Conservation (phyloP, 2,797 vertebrate species). For the Malurus splendens region DNA sequence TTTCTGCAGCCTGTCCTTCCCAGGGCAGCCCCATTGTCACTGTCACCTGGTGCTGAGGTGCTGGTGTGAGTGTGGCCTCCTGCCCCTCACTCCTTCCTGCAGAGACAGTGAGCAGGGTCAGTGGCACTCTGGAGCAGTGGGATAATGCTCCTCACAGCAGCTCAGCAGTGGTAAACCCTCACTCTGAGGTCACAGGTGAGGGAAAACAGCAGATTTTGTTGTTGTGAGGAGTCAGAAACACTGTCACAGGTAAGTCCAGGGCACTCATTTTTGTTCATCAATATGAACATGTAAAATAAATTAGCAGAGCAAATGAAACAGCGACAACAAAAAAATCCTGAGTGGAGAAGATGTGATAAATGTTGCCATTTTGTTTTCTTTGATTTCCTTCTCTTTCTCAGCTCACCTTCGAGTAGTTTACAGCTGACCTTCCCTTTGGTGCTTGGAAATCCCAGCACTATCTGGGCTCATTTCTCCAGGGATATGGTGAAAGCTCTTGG, state of each 20-base stretch:
- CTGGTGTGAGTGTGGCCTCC: not conserved
- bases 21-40: not conserved
- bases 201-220: not conserved
- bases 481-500: not conserved
- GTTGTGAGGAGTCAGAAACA: not conserved
- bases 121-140: rapidly evolving
- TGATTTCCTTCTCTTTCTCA: not conserved
- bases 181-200: not conserved
- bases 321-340: not conserved
- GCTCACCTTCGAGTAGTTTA: not conserved
- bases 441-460: not conserved
- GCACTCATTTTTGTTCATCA: not conserved
- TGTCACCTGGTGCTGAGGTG: rapidly evolving
- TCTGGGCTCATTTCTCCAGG: not conserved
- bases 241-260: not conserved
- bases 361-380: not conserved
- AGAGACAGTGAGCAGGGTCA: not conserved
- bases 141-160: not conserved
- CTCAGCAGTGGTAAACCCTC: not conserved
- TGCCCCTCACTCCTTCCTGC: not conserved
- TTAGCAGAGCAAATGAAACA: not conserved
- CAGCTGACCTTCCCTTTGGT: not conserved
- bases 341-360: not conserved
- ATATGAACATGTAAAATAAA: not conserved
- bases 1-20: not conserved